phyloP scores from a whole-genome alignment of 2,797 vertebrate genomes.

The Chromobotia macracanthus region DNA sequence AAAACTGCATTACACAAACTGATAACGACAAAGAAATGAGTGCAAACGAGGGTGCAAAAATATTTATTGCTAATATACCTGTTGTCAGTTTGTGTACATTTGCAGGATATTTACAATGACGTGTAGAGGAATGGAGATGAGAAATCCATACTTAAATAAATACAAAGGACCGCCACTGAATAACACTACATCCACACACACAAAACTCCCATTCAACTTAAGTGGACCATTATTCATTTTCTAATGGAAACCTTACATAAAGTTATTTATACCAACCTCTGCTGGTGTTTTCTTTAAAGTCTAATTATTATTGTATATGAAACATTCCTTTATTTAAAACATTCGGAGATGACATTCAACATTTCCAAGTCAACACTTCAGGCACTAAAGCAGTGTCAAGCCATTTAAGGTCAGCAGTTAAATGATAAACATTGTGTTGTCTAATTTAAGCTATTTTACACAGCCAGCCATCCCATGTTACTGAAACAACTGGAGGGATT shows the following conservation, averaged over 20 bases:
- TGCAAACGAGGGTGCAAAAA: constrained; percentile 83
- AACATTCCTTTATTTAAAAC: constrained; percentile 47
- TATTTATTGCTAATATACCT: constrained; percentile 91
- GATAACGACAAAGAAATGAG: neutral
- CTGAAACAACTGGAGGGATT: constrained; percentile 58
- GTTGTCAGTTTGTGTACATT: constrained; percentile 85
- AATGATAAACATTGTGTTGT: constrained; percentile 55
- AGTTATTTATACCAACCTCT: constrained; percentile 67
- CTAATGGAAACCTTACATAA: constrained; percentile 65
- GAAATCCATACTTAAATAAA: constrained; percentile 83
- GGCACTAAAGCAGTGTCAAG: constrained; percentile 58
- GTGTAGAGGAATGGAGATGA: constrained; percentile 80
- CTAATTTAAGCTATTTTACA: constrained; percentile 51
- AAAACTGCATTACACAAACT: too few species aligned
- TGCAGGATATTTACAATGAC: constrained; percentile 86
- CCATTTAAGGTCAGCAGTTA: constrained; percentile 45
- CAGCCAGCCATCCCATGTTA: constrained; percentile 53
- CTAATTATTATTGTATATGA: constrained; percentile 43
- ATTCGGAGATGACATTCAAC: constrained; percentile 58
- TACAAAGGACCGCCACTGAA: constrained; percentile 81
- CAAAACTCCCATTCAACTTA: constrained; percentile 65
- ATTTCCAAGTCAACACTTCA: constrained; percentile 56
- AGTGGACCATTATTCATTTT: constrained; percentile 70
- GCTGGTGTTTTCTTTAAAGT: constrained; percentile 61
- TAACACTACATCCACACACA: constrained; percentile 69